Evolutionary conservation across 2,797 vertebrate genomes (phyloP).

Genomic region (Falco naumanni): DNA sequence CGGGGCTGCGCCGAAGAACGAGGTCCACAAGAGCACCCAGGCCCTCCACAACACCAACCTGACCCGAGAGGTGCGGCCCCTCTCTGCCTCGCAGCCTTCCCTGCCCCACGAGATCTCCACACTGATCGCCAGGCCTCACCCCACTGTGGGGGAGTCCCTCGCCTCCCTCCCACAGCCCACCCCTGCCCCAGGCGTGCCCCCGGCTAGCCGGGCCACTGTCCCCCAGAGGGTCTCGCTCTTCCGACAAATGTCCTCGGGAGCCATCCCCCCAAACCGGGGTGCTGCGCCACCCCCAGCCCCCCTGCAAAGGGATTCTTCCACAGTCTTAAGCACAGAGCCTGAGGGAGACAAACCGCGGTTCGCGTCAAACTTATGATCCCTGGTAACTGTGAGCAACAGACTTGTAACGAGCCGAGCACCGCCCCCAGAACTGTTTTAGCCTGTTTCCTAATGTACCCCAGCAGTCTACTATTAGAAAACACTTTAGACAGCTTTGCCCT

Average conservation of each 20-base stretch:
- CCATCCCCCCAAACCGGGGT: slow-evolving; percentile 88
- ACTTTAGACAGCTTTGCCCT: slow-evolving; percentile 93
- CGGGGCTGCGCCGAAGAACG: slow-evolving; percentile 84
- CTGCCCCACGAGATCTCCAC: slow-evolving; percentile 92
- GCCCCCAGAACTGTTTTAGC: slow-evolving; percentile 82
- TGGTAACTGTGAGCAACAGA: slow-evolving; percentile 80
- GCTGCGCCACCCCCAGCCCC: slow-evolving; percentile 69
- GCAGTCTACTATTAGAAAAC: slow-evolving; percentile 86
- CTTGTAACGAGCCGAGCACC: slow-evolving; percentile 74
- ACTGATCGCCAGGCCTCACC: slow-evolving; percentile 87
- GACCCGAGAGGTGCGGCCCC: slow-evolving; percentile 91
- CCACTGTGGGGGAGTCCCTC: slow-evolving; percentile 91
- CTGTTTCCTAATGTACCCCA: slow-evolving; percentile 86
- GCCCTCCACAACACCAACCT: slow-evolving; percentile 91
- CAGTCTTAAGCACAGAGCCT: slow-evolving; percentile 92
- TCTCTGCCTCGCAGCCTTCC: slow-evolving; percentile 97
- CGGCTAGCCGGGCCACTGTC: slow-evolving; percentile 84
- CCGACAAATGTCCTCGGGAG: slow-evolving; percentile 97
- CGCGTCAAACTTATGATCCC: slow-evolving; percentile 97
- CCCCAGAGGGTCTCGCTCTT: slow-evolving; percentile 92
- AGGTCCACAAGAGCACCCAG: slow-evolving; percentile 92
- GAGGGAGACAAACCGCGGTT: slow-evolving; percentile 98
- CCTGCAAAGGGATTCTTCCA: slow-evolving; percentile 87
- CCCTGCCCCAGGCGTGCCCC: slow-evolving; percentile 81
- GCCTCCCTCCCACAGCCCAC: slow-evolving; percentile 86